These are phyloP conservation scores for Myiagra hebetior DNA, from an alignment of 2,113 vertebrate genomes.

Conservation along the genomic window DNA sequence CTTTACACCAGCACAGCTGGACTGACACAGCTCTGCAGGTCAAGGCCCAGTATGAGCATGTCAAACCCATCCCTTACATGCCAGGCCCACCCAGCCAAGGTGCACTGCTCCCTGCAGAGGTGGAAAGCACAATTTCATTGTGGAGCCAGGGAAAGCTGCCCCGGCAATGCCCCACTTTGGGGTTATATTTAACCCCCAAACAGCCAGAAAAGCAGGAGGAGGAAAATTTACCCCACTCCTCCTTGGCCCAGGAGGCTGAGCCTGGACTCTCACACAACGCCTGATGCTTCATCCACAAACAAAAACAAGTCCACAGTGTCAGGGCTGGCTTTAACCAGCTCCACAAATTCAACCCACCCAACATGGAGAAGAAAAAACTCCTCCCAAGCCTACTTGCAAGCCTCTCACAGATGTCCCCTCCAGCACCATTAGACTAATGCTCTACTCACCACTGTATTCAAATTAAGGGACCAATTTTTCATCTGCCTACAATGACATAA, in stretches of 20 bases:
- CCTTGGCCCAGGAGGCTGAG: neutral
- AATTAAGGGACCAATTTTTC: neutral
- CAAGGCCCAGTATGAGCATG: neutral
- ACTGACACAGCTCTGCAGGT: neutral
- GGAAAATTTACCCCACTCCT: neutral
- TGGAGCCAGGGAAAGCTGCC: neutral
- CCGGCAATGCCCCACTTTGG: neutral
- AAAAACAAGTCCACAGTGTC: neutral
- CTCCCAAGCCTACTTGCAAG: neutral
- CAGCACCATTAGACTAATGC: neutral
- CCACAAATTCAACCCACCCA: neutral
- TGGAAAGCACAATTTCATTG: neutral
- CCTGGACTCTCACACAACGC: neutral
- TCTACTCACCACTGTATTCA: neutral
- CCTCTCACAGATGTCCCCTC: neutral
- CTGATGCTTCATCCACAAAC: neutral
- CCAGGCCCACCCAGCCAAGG: neutral
- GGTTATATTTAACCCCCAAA: neutral
- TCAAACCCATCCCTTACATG: neutral
- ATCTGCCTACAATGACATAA: neutral
- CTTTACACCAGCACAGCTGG: accelerated
- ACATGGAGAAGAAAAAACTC: neutral
- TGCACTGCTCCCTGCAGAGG: neutral
- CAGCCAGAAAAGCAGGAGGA: neutral
- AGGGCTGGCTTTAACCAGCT: neutral